phyloP scores from a whole-genome alignment of 1,140 invertebrate genomes.

The Cydia amplana region DNA sequence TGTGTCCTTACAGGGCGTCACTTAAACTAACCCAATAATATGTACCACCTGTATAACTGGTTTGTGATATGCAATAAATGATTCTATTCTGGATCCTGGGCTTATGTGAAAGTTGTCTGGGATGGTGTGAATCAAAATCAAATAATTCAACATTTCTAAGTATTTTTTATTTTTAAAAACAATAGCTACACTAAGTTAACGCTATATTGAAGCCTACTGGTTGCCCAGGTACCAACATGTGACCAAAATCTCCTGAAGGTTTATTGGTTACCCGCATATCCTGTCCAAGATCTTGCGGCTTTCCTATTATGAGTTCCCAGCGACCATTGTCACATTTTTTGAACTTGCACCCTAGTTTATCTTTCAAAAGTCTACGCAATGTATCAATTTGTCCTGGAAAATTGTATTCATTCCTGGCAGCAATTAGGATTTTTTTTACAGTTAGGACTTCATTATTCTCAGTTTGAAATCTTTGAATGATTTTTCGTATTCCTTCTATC shows the following conservation, averaged over 20 bases:
- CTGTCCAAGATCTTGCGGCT: neutral
- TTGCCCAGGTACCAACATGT: neutral
- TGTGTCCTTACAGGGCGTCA: too few species aligned
- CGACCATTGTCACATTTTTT: slow-evolving; percentile 13
- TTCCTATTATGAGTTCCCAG: slow-evolving; percentile 4
- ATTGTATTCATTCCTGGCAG: neutral
- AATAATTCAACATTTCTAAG: too few species aligned
- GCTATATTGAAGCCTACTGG: neutral
- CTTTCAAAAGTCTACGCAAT: slow-evolving; percentile 1
- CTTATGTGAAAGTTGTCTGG: too few species aligned
- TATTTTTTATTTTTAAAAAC: too few species aligned
- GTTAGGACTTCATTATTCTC: neutral
- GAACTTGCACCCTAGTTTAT: neutral
- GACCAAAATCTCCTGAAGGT: neutral
- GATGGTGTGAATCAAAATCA: too few species aligned
- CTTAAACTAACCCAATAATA: too few species aligned
- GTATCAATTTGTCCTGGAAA: slow-evolving; percentile 12
- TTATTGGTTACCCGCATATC: neutral
- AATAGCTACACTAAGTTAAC: neutral
- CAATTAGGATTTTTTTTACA: slow-evolving; percentile 1
- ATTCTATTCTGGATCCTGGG: too few species aligned
- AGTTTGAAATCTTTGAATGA: neutral
- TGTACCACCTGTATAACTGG: too few species aligned
- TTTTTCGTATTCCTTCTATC: neutral
- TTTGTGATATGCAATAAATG: too few species aligned